Base-by-base conservation (phyloP, 2,888 invertebrate species). In the Xylota sylvarum region DNA sequence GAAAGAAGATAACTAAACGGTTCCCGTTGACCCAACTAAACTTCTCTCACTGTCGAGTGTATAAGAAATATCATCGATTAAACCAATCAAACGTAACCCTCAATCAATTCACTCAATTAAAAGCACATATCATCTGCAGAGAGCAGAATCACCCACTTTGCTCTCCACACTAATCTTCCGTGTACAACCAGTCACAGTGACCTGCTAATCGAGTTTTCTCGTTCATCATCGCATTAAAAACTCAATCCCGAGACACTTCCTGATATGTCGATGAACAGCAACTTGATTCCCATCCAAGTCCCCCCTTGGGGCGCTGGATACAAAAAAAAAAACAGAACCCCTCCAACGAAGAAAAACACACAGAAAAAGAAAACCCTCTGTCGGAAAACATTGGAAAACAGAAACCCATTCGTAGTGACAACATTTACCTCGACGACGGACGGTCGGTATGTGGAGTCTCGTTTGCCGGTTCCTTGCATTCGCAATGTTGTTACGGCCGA, bases 141-240 rank as follows among this genome's bases (percentile, higher is more conserved):
- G 7, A 14, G 2, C 14, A 46, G 17, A 14, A 19, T 48, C 48
- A 52, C 27, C 50, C 27, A 52, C 52, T n/a, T n/a, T 52, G 43
- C 43, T 14, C 43, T 5, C 5, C 43, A 40, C 32, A 19, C 50
- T 32, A 56, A 52, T 74, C 55, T 74, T 19, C 69, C 55, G 14
- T 48, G 58, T 46, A 14, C 62, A 77, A 65, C 52, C 65, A 86
- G 77, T 86, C 81, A 67, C 55, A 30, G 82, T 86, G 86, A 82
- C 77, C 86, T 86, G 86, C 64, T 86, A 82, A 86, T 86, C 81
- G 77, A 77, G 77, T 82, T 82, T 77, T 52, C 48, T 73, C 52
- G 65, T 72, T 69, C 62, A 43, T 82, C 77, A 73, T 67, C 55
- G 65, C 72, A 81, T 77, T 77, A 69, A 69, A 76, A 76, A 77